Evolutionary conservation across 1,140 invertebrate genomes (phyloP), one percentile per base, ranked within the genome.

Genomic region (Monomorium pharaonis): DNA sequence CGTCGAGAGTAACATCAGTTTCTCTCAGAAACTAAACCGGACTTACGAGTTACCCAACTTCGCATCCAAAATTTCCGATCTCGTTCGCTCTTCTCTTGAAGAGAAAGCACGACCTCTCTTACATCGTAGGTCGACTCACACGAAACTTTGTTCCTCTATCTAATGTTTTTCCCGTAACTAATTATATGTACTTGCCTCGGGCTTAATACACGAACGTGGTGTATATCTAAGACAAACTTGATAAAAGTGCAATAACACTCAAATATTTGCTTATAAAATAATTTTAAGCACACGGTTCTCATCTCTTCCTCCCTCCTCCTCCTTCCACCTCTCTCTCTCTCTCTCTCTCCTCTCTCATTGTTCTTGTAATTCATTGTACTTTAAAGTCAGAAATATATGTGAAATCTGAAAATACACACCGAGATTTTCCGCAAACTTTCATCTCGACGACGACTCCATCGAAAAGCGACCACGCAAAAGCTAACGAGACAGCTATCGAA

Each of bases 401-500:
- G n/a, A 60, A 58, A 44, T 56, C 24, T 12, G 7, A 30, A 70
- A 44, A 56, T 69, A 44, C 12, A 16, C 7, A 30, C 37, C 18
- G 27, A 44, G 18, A 56, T 21, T 72, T 58, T 33, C 14, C 42
- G 24, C 21, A 10, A 42, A 54, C 33, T 56, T 42, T 27, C 18
- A 44, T 27, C 51, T 44, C 24, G n/a, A 33, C 33, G 37, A 37
- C 63, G 42, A 72, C 67, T 30, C 37, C 16, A 44, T 70, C 51
- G 56, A 60, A 83, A 24, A 67, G 24, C 51, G 18, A 24, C 10
- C 33, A 18, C 12, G 42, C 56, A 10, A 74, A 74, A 72, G 67
- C 42, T 58, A 74, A 83, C 78, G 51, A 83, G 65, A 47, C 62
- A 78, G 78, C 65, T 44, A 72, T 72, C 49, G 49, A 81, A 42